A percentile compares a stretch with the other conserved stretches of the same genome.
These are phyloP conservation scores for Philaethria dido DNA, from an alignment of 2,888 invertebrate species.

Conservation along the genomic window DNA sequence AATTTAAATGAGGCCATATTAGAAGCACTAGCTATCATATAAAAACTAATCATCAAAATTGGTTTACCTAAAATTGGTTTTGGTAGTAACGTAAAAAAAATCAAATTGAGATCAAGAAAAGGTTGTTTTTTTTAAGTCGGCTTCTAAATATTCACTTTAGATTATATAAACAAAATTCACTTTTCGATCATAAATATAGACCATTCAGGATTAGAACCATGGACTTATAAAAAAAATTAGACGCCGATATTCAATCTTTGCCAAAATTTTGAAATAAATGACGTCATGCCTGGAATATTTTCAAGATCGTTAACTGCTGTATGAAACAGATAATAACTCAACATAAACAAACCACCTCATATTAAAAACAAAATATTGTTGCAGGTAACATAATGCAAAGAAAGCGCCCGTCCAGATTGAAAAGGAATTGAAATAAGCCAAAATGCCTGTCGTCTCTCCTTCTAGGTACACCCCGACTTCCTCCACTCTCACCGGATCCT, in stretches of 20 bases:
- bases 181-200: too few relatives aligned
- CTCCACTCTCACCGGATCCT: conserved; percentile 78
- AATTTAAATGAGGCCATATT: too few relatives aligned
- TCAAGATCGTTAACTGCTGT: neutral
- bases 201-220: too few relatives aligned
- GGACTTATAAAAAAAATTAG: too few relatives aligned
- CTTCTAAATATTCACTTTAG: too few relatives aligned
- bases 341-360: neutral
- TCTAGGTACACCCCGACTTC: conserved; percentile 76
- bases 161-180: too few relatives aligned
- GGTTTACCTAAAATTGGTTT: too few relatives aligned
- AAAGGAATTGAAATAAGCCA: conserved; percentile 52
- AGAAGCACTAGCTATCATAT: too few relatives aligned
- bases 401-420: conserved; percentile 68
- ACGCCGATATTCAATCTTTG: neutral
- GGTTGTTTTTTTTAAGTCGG: too few relatives aligned
- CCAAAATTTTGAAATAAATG: conserved; percentile 9
- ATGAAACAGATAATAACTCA: neutral
- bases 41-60: too few relatives aligned
- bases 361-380: conserved; percentile 47
- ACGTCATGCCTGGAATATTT: neutral
- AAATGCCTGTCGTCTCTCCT: conserved; percentile 85
- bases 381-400: conserved; percentile 68
- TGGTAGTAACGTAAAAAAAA: too few relatives aligned
- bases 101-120: too few relatives aligned